Percentiles rank a stretch among this genome's conserved stretches.
Conservation (phyloP, 2,797 vertebrate genomes). For the Sebastiscus tertius region DNA sequence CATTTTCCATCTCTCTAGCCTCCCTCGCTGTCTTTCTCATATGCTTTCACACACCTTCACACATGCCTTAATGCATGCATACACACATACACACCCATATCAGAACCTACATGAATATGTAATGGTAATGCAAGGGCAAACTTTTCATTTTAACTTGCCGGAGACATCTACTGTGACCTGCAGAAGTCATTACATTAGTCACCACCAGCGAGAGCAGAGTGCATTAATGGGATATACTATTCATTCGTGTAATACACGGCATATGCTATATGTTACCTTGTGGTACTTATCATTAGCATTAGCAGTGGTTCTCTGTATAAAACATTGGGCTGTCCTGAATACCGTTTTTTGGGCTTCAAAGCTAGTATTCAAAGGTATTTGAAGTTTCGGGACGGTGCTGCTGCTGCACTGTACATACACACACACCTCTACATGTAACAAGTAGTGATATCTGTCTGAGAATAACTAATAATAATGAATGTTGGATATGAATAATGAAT, state of each 20-base stretch:
- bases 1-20: slow-evolving; percentile 13
- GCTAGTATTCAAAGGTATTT: too few relatives aligned
- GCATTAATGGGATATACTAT: background rate
- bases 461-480: too few relatives aligned
- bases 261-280: background rate
- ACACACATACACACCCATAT: background rate
- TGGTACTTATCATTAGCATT: background rate
- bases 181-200: background rate
- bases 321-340: background rate
- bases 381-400: too few relatives aligned
- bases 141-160: slow-evolving; percentile 13
- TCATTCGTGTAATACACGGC: background rate
- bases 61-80: slow-evolving; percentile 10
- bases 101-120: background rate
- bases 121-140: background rate
- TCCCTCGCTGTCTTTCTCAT: background rate
- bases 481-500: too few relatives aligned
- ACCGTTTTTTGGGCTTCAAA: too few relatives aligned
- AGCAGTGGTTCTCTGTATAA: background rate
- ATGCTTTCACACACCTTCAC: background rate
- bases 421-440: too few relatives aligned
- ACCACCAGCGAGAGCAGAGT: background rate
- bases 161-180: background rate
- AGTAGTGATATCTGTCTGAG: too few relatives aligned
- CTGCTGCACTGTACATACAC: too few relatives aligned